Percentiles rank a stretch among this genome's conserved stretches.
phyloP scores from a whole-genome alignment of 30 jellyfish, hydroid and myxozoan genomes.

The Hydra vulgaris region DNA sequence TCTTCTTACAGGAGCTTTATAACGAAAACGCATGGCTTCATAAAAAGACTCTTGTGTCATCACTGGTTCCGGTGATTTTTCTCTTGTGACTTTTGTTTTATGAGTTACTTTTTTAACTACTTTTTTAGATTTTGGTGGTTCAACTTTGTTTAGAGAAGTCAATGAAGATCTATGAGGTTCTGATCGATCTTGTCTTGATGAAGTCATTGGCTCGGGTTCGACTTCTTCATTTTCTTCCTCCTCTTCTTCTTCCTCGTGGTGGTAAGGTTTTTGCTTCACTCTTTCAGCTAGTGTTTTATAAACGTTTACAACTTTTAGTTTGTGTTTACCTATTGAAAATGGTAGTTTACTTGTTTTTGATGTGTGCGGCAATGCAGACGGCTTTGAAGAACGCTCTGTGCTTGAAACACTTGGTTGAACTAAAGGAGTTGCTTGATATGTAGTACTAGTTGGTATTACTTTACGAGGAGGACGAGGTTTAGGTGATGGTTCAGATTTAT shows the following conservation, averaged over 20 bases:
- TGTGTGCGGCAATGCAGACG: neutral
- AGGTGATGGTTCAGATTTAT: neutral
- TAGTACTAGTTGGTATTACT: neutral
- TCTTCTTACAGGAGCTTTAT: constrained; percentile 31
- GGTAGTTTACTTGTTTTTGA: constrained; percentile 8
- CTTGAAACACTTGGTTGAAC: neutral
- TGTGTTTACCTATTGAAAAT: constrained; percentile 15
- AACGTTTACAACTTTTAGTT: constrained; percentile 22
- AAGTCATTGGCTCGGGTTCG: neutral
- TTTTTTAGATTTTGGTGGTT: constrained; percentile 15
- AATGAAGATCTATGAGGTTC: constrained; percentile 6
- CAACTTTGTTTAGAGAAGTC: neutral
- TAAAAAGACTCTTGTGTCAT: constrained; percentile 23
- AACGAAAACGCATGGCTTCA: constrained; percentile 21
- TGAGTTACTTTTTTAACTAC: neutral
- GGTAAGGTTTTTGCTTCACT: constrained; percentile 18
- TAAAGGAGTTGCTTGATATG: constrained; percentile 2
- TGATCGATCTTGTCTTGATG: constrained; percentile 3
- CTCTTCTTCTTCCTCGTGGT: constrained; percentile 4
- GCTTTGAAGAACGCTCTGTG: neutral
- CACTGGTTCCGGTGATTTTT: constrained; percentile 8
- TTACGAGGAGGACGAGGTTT: constrained; percentile 4
- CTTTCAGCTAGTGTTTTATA: constrained; percentile 27
- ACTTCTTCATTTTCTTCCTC: constrained; percentile 5
- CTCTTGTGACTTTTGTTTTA: neutral